Conservation (phyloP, 2,797 vertebrate genomes). For the Pangasius larnaudii region DNA sequence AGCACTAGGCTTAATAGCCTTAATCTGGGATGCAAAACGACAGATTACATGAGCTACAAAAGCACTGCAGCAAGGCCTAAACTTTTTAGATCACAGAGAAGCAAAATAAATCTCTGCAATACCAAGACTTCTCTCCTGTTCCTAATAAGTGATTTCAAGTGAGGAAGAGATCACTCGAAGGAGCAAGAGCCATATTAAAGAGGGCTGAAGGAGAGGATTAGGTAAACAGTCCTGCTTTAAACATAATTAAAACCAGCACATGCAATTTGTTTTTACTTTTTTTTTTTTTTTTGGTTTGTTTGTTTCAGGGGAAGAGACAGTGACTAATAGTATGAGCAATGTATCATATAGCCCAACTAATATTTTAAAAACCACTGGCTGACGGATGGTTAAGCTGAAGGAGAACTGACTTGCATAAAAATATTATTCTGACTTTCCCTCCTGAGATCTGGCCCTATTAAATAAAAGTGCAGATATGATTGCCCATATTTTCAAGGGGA, state of each 20-base stretch:
- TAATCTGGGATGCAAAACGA: neutral
- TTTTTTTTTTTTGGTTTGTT: neutral
- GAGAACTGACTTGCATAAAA: conserved; percentile 43
- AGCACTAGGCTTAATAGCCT: neutral
- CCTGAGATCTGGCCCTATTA: neutral
- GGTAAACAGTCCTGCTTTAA: conserved; percentile 50
- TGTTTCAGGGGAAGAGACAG: neutral
- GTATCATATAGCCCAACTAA: neutral
- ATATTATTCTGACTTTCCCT: conserved; percentile 11
- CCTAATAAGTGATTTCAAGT: conserved; percentile 30
- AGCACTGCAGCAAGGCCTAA: neutral
- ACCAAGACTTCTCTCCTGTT: neutral
- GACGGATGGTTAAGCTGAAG: conserved; percentile 57
- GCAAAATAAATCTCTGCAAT: neutral
- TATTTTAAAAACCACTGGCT: conserved; percentile 41
- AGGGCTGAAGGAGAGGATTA: conserved; percentile 21
- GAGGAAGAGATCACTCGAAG: conserved; percentile 51
- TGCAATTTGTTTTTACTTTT: conserved; percentile 3
- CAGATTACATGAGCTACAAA: neutral
- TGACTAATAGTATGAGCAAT: conserved; percentile 8
- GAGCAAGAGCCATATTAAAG: conserved; percentile 51
- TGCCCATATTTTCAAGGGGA: conserved; percentile 49
- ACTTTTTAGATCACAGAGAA: neutral
- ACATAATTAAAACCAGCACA: conserved; percentile 46
- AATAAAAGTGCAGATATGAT: conserved; percentile 1